phyloP scores from a whole-genome alignment of 2,113 vertebrate genomes.

The Gnathonemus echidnorhynchus region DNA sequence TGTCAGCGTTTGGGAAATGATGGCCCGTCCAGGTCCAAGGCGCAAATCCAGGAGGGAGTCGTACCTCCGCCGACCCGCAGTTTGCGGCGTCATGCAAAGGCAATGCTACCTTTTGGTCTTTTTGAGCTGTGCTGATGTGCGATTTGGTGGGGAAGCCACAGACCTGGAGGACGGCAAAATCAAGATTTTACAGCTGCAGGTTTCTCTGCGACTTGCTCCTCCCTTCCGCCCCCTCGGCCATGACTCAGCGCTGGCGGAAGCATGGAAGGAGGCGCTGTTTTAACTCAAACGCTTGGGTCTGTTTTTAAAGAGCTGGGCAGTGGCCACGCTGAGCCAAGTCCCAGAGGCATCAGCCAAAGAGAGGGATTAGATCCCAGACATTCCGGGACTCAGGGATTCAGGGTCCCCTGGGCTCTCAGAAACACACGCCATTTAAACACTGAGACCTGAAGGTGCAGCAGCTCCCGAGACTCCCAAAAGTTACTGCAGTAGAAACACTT shows the following conservation, averaged over 20 bases:
- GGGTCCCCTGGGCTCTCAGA: neutral
- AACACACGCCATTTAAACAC: neutral
- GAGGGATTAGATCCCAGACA: neutral
- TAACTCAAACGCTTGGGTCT: neutral
- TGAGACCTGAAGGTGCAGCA: neutral
- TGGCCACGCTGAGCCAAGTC: neutral
- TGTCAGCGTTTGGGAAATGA: neutral
- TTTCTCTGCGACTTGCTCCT: neutral
- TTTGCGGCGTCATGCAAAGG: neutral
- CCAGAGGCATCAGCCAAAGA: neutral
- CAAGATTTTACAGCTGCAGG: neutral
- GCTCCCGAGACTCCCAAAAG: neutral
- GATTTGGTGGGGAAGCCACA: neutral
- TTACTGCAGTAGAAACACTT: neutral
- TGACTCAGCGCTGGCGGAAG: neutral
- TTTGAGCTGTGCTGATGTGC: neutral
- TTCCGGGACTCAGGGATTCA: neutral
- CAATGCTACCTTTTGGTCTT: neutral
- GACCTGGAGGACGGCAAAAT: neutral
- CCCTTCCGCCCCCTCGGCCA: neutral
- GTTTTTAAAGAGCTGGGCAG: neutral
- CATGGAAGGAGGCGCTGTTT: neutral
- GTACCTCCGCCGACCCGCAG: neutral
- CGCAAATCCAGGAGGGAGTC: neutral
- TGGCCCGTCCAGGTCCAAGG: neutral